These are phyloP conservation scores for Electrophaes corylata DNA, from an alignment of 2,888 invertebrate species.

Conservation along the genomic window DNA sequence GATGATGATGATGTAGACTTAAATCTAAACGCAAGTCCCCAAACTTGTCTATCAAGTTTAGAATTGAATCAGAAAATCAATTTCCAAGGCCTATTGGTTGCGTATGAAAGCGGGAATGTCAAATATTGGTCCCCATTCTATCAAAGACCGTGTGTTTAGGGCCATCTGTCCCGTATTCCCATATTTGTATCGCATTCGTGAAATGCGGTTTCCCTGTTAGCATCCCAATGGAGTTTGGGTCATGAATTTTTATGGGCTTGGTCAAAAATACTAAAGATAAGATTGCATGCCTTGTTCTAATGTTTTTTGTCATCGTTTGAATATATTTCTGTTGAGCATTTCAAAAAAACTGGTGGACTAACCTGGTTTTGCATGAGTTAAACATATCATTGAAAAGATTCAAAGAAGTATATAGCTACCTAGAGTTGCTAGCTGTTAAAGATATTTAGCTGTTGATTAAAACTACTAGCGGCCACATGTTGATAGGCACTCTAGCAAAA, in stretches of 20 bases:
- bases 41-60: neutral
- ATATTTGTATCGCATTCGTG: conserved; percentile 18
- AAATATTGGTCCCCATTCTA: conserved; percentile 26
- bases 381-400: too few relatives aligned
- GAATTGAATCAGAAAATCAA: conserved; percentile 8
- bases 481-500: too few relatives aligned
- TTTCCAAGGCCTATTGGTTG: neutral
- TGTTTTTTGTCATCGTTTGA: neutral
- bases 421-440: too few relatives aligned
- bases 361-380: too few relatives aligned
- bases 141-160: conserved; percentile 23
- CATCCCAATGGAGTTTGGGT: conserved; percentile 18
- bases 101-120: conserved; percentile 5
- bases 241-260: conserved; percentile 12
- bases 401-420: too few relatives aligned
- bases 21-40: too few relatives aligned
- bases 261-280: conserved; percentile 8
- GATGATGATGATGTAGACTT: too few relatives aligned
- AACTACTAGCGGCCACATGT: too few relatives aligned
- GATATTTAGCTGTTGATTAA: too few relatives aligned
- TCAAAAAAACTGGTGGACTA: too few relatives aligned
- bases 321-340: too few relatives aligned
- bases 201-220: conserved; percentile 16
- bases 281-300: neutral
- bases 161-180: conserved; percentile 14